Evolutionary conservation across 2,113 vertebrate species (phyloP), one percentile per base, ranked within the genome.

Genomic region (Scophthalmus maximus): DNA sequence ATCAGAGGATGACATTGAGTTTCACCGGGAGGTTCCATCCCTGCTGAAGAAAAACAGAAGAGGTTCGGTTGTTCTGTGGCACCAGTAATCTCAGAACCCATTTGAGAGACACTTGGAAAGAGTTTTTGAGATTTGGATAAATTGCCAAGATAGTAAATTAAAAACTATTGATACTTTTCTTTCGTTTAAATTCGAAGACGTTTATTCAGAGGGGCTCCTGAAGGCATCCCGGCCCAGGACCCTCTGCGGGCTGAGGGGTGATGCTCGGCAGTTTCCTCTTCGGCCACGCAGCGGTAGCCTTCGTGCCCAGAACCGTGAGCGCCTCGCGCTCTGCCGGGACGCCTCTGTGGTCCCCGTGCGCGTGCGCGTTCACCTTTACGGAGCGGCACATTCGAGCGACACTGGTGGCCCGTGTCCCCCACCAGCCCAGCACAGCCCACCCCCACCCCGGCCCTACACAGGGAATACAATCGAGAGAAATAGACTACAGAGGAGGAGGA

Each of bases 241-340:
- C n/a, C n/a, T n/a, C n/a, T n/a, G n/a, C n/a, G n/a, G n/a, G 49
- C 17, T 47, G 44, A n/a, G 6, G n/a, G 29, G 25, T 26, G 2
- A 17, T 11, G 27, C 3, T 53, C 4, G 38, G 53, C 36, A 65
- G 42, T 80, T 65, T 77, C 47, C 61, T 14, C 0, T 55, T 26
- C 64, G 83, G 79, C 94, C 95, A 93, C 79, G 53, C 66, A 74
- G 78, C 87, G 95, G 95, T 93, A 92, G 4, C 50, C 73, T 72
- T 74, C 87, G n/a, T 88, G 83, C 93, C 88, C 87, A 29, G 11
- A 9, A 49, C 55, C 26, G 27, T 57, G 67, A 52, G 50, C 75
- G 59, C 36, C 38, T 51, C 36, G 32, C 57, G 56, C 68, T 47
- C 23, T 8, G 22, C 40, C n/a, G n/a, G n/a, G n/a, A n/a, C n/a